These are phyloP conservation scores for Halictus ligatus DNA, from an alignment of 2,888 invertebrate genomes.

Conservation along the genomic window DNA sequence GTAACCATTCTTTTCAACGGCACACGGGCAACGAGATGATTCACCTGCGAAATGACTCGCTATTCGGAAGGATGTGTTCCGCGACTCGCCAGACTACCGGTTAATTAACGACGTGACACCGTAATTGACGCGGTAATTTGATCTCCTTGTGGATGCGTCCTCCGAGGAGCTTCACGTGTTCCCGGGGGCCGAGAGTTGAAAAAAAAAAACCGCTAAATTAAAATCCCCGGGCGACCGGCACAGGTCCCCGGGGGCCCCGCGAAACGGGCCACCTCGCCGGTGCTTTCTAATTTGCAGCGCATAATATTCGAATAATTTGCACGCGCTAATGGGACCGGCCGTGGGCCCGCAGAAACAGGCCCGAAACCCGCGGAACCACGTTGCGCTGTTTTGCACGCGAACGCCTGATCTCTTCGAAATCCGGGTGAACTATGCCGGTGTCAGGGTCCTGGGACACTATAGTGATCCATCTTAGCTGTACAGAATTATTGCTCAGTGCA, in stretches of 20 bases:
- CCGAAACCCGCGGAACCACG: constrained; percentile 27
- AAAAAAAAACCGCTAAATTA: constrained; percentile 74
- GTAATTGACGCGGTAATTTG: constrained; percentile 77
- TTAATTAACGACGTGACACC: constrained; percentile 79
- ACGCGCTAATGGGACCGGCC: constrained; percentile 62
- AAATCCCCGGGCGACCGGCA: constrained; percentile 70
- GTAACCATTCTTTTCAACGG: background rate
- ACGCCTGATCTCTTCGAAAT: constrained; percentile 28
- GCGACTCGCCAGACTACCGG: constrained; percentile 64
- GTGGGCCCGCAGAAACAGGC: constrained; percentile 32
- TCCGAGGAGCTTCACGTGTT: constrained; percentile 38
- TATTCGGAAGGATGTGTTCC: constrained; percentile 38
- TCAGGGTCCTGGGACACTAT: background rate
- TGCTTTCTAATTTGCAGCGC: constrained; percentile 74
- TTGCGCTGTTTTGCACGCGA: constrained; percentile 4
- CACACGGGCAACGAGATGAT: constrained; percentile 33
- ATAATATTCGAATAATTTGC: constrained; percentile 75
- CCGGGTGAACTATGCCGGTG: background rate
- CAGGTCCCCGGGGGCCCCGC: constrained; percentile 43
- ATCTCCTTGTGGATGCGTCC: constrained; percentile 68
- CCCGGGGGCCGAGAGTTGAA: constrained; percentile 58
- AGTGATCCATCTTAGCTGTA: background rate
- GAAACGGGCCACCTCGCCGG: constrained; percentile 48
- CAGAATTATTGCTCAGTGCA: background rate
- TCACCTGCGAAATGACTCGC: constrained; percentile 37